Conservation (phyloP, 2,797 vertebrate species). For the Ptychadena robeensis region DNA sequence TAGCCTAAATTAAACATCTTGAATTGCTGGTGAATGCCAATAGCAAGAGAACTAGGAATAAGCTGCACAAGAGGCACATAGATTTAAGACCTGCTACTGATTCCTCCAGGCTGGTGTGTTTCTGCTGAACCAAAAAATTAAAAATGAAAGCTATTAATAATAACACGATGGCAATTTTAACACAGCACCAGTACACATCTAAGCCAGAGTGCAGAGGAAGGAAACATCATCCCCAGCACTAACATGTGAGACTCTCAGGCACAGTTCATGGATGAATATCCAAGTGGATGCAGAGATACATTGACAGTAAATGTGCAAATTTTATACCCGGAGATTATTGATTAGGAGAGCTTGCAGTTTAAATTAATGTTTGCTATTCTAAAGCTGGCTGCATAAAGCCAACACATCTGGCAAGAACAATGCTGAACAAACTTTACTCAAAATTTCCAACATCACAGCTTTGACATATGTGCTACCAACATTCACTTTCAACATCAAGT, state of each 20-base stretch:
- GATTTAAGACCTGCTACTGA: slow-evolving; percentile 53
- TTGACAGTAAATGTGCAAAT: slow-evolving; percentile 27
- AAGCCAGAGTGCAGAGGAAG: slow-evolving; percentile 8
- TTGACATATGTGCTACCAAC: too few relatives aligned
- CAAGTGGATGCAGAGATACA: slow-evolving; percentile 47
- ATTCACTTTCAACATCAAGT: too few relatives aligned
- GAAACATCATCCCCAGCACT: slow-evolving; percentile 15
- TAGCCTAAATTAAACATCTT: neutral
- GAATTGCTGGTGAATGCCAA: slow-evolving; percentile 11
- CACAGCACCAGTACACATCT: slow-evolving; percentile 35
- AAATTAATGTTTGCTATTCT: slow-evolving; percentile 39
- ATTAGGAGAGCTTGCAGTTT: slow-evolving; percentile 29
- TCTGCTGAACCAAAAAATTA: slow-evolving; percentile 61
- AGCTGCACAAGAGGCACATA: slow-evolving; percentile 28
- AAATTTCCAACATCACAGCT: too few relatives aligned
- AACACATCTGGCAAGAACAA: neutral
- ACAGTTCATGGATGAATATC: slow-evolving; percentile 55
- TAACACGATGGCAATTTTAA: slow-evolving; percentile 55
- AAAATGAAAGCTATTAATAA: slow-evolving; percentile 62
- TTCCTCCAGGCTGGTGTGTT: slow-evolving; percentile 54
- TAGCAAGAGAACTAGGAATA: slow-evolving; percentile 52
- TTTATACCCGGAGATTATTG: slow-evolving; percentile 35
- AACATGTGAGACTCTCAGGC: slow-evolving; percentile 44
- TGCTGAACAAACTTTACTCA: too few relatives aligned
- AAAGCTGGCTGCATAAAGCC: neutral